Conservation (phyloP, 1,140 invertebrate species). For the Micrasema minimum region DNA sequence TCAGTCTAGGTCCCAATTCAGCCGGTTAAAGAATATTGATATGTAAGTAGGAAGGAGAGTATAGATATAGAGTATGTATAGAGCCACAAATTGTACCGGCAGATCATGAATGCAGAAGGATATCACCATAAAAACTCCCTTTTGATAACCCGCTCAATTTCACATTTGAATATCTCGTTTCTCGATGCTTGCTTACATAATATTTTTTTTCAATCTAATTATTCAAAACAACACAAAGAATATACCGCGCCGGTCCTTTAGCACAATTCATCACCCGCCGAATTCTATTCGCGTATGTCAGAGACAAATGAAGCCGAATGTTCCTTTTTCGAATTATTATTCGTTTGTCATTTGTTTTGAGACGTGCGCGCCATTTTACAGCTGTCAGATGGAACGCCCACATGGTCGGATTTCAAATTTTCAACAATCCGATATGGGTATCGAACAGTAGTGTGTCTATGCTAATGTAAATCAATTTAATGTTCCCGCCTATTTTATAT, state of each 20-base stretch:
- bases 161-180: constrained; percentile 29
- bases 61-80: no score
- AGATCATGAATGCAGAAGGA: constrained; percentile 25
- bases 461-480: no score
- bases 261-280: neutral
- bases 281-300: constrained; percentile 25
- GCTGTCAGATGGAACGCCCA: constrained; percentile 24
- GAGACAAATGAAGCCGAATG: constrained; percentile 28
- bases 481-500: no score
- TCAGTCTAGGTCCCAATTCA: no score
- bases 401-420: constrained; percentile 10
- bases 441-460: neutral
- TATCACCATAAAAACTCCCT: constrained; percentile 16
- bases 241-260: neutral
- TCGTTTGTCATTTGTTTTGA: constrained; percentile 21
- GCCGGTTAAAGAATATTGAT: no score
- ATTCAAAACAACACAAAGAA: constrained; percentile 23
- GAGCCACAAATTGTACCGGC: no score
- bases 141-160: constrained; percentile 29
- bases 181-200: constrained; percentile 15
- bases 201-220: constrained; percentile 21
- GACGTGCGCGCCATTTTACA: constrained; percentile 26
- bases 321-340: no score
- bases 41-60: no score
- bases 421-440: neutral